Evolutionary conservation across 2,113 vertebrate species (phyloP).

Genomic region (Butastur rufipennis): DNA sequence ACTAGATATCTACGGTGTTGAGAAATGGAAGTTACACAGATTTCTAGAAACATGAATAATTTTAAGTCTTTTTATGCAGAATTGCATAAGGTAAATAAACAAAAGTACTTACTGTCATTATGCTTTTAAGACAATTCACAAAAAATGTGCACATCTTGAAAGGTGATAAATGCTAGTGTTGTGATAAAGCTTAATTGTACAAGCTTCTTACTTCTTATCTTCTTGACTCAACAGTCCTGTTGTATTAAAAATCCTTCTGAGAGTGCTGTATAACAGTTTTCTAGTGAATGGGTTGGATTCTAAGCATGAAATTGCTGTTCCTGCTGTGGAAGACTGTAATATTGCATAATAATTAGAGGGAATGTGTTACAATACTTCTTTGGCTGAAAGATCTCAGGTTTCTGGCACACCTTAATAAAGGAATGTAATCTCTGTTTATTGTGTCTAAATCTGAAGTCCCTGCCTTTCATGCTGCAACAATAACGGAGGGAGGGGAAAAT

Average conservation of each 20-base stretch:
- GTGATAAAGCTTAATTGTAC: background rate
- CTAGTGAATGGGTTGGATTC: background rate
- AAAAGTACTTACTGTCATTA: background rate
- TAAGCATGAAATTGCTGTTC: conserved; percentile 8
- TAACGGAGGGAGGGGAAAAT: conserved; percentile 13
- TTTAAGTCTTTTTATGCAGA: background rate
- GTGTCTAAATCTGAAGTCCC: conserved; percentile 17
- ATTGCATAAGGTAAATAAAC: background rate
- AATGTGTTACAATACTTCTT: conserved; percentile 17
- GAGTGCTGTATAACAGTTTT: background rate
- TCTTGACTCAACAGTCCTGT: background rate
- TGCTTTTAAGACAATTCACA: background rate
- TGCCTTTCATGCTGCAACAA: conserved; percentile 14
- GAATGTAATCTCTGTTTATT: conserved; percentile 71
- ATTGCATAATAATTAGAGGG: conserved; percentile 24
- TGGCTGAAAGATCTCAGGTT: conserved; percentile 49
- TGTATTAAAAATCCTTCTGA: background rate
- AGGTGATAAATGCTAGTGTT: background rate
- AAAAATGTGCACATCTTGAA: background rate
- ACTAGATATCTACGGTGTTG: background rate
- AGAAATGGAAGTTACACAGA: background rate
- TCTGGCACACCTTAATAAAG: conserved; percentile 73
- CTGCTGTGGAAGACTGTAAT: background rate
- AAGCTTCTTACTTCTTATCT: background rate
- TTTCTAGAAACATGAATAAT: background rate